A percentile compares a stretch with the other conserved stretches of the same genome.
phyloP scores from a whole-genome alignment of 1,140 invertebrate genomes.

The Nasonia giraulti region DNA sequence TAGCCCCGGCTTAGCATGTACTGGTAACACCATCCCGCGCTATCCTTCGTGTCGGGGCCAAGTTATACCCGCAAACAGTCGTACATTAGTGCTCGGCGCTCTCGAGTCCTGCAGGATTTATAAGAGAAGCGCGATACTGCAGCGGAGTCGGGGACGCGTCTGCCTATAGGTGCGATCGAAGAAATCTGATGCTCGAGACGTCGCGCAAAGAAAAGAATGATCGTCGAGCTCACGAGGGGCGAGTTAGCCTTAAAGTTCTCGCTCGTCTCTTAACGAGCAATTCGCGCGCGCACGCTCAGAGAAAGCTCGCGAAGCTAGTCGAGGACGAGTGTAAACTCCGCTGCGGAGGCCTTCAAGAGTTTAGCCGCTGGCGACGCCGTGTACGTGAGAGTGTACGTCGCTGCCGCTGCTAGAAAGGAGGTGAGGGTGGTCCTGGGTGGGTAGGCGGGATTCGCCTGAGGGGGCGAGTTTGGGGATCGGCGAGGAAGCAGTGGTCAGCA shows the following conservation, averaged over 20 bases:
- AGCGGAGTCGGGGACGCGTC: slow-evolving; percentile 54
- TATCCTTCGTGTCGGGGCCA: slow-evolving; percentile 73
- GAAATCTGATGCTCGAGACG: neutral
- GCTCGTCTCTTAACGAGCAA: slow-evolving; percentile 59
- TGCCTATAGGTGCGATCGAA: neutral
- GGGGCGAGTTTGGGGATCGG: slow-evolving; percentile 62
- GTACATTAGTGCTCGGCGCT: slow-evolving; percentile 73
- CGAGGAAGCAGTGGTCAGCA: slow-evolving; percentile 73
- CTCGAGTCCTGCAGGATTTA: slow-evolving; percentile 74
- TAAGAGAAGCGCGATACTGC: slow-evolving; percentile 62
- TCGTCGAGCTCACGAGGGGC: slow-evolving; percentile 33
- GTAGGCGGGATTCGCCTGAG: slow-evolving; percentile 60
- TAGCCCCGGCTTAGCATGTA: slow-evolving; percentile 72
- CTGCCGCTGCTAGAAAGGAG: slow-evolving; percentile 46
- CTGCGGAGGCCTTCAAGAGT: slow-evolving; percentile 71
- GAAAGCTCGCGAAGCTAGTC: slow-evolving; percentile 5
- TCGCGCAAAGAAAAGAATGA: slow-evolving; percentile 37
- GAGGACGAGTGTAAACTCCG: slow-evolving; percentile 61
- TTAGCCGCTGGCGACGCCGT: slow-evolving; percentile 65
- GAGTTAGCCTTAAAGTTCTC: slow-evolving; percentile 42
- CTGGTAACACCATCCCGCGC: slow-evolving; percentile 65
- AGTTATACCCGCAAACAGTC: slow-evolving; percentile 76
- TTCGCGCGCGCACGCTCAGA: slow-evolving; percentile 46
- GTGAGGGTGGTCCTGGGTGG: slow-evolving; percentile 58
- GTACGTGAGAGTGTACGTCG: slow-evolving; percentile 45